Evolutionary conservation across 2,797 vertebrate species (phyloP).

Genomic region (Enteromius fasciolatus): DNA sequence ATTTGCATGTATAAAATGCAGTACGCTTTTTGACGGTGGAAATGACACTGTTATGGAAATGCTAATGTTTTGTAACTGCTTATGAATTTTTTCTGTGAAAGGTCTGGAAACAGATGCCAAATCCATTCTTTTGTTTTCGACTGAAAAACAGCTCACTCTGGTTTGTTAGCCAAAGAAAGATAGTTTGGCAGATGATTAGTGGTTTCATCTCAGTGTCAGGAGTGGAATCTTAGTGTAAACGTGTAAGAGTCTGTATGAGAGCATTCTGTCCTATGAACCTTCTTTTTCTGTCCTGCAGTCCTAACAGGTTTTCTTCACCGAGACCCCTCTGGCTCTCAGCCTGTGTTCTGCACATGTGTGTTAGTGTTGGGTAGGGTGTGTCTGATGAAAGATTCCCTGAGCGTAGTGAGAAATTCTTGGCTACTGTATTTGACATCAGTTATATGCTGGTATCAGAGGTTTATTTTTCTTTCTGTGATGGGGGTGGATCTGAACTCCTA

Average conservation of each 20-base stretch:
- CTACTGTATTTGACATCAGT: slow-evolving; percentile 46
- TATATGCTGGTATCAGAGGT: slow-evolving; percentile 57
- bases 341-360: slow-evolving; percentile 41
- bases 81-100: no score
- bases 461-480: slow-evolving; percentile 28
- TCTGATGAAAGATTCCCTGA: slow-evolving; percentile 53
- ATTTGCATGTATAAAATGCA: background rate
- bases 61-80: no score
- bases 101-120: background rate
- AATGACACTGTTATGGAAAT: background rate
- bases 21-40: background rate
- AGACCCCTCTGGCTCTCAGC: slow-evolving; percentile 44
- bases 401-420: slow-evolving; percentile 46
- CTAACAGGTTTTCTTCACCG: slow-evolving; percentile 24
- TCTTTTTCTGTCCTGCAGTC: no score
- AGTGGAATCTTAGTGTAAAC: slow-evolving; percentile 55
- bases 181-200: slow-evolving; percentile 53
- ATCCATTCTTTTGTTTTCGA: background rate
- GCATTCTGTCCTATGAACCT: slow-evolving; percentile 57
- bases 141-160: slow-evolving; percentile 39
- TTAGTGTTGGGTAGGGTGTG: slow-evolving; percentile 32
- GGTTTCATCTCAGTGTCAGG: slow-evolving; percentile 54
- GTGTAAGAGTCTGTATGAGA: slow-evolving; percentile 54
- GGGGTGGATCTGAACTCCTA: slow-evolving; percentile 24
- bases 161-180: slow-evolving; percentile 36